phyloP scores from a whole-genome alignment of 2,797 vertebrate genomes.

The Salarias fasciatus region DNA sequence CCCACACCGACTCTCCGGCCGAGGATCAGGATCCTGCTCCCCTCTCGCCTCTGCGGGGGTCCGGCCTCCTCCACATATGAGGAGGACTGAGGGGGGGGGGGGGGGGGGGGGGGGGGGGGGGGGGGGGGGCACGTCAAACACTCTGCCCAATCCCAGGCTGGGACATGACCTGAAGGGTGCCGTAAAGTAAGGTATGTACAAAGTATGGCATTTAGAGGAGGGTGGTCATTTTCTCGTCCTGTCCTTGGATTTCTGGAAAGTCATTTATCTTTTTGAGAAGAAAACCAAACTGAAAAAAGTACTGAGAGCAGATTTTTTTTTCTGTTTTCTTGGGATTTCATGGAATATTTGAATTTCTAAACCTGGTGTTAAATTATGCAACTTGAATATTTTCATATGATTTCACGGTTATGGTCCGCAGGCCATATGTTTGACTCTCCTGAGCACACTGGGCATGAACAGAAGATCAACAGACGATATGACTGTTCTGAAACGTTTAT shows the following conservation, averaged over 20 bases:
- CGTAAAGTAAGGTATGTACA: not conserved
- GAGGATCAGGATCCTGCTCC: constrained; percentile 28
- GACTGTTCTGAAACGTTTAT: constrained; percentile 81
- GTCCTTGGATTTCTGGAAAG: too few relatives aligned
- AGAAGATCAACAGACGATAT: constrained; percentile 16
- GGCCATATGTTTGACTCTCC: too few relatives aligned
- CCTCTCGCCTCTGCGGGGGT: constrained; percentile 23
- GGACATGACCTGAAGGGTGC: constrained; percentile 27
- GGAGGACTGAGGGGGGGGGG: constrained; percentile 28
- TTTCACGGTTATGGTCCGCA: too few relatives aligned
- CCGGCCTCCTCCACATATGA: constrained; percentile 56
- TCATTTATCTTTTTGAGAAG: too few relatives aligned
- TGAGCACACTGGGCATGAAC: too few relatives aligned
- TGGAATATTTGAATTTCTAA: too few relatives aligned
- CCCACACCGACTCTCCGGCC: constrained; percentile 10
- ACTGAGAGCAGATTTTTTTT: too few relatives aligned
- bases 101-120: too few relatives aligned
- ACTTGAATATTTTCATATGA: too few relatives aligned
- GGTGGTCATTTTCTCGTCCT: not conserved
- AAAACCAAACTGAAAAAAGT: too few relatives aligned
- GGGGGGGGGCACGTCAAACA: constrained; percentile 51
- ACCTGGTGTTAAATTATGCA: too few relatives aligned
- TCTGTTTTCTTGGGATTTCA: too few relatives aligned
- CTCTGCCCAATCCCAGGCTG: constrained; percentile 71
- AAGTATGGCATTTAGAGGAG: not conserved